Evolutionary conservation across 2,797 vertebrate species (phyloP), one percentile per base, ranked within the genome.

Genomic region (Paedocypris micromegethes): DNA sequence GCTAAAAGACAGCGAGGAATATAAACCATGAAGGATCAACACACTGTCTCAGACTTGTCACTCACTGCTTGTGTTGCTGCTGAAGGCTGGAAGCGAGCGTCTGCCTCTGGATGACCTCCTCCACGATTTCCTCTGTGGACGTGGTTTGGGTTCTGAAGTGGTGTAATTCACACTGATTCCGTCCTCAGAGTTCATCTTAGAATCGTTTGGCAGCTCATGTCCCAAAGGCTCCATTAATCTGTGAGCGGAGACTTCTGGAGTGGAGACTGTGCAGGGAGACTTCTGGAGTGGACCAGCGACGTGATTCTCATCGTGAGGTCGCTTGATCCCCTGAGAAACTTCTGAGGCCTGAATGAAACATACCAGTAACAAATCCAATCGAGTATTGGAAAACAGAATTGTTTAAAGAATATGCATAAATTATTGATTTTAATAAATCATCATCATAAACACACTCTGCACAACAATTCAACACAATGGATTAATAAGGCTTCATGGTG

Each of bases 61-160:
- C 86, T 86, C 66, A 90, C 90, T 68, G 38, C 83, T 80, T 60
- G 83, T 78, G 5, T 79, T 81, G 67, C 82, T 83, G 3, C 77
- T 71, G 41, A 85, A 82, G 2, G 81, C 70, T n/a, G 88, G 86
- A 0, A 91, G 83, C 42, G 88, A 90, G 6, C 86, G 85, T 52
- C 88, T 74, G 47, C 75, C 81, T 61, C 87, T 57, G 7, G 87
- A 88, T 42, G 87, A 85, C 80, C 89, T 86, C 68, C 89, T 87
- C 88, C 88, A 91, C 42, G 91, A 90, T 49, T 89, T 89, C 62
- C 82, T 84, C 9, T 77, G 74, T 2, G 75, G 66, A 40, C 50
- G 58, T 6, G 82, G 79, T 45, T 72, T 85, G 9, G 66, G 72
- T 9, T 78, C 41, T 2, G 74, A 56, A 66, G 62, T 63, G 0